Base-by-base conservation (phyloP, 1,140 invertebrate species). In the Drosophila busckii region DNA sequence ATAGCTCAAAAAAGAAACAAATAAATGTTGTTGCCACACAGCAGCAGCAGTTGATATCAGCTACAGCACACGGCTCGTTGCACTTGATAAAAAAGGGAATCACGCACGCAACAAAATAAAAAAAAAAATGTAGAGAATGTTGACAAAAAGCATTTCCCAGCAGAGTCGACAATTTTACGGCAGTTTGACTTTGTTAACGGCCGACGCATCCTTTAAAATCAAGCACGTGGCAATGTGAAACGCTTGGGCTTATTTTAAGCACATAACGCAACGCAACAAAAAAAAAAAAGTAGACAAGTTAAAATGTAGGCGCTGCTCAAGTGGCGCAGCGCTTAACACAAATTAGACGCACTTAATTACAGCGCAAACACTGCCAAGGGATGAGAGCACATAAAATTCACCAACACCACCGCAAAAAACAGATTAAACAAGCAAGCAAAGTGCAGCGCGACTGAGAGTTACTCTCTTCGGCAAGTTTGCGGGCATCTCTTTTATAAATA, bases 291-390 rank as follows among this genome's bases (percentile, higher is more conserved):
- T 29, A 9, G 12, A 38, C 20, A 15, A 31, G 26, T 46, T 25
- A 13, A 26, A 46, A 38, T 34, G 45, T 44, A 45, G 50, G 53
- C 63, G 53, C 49, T 59, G 63, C 63, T 80, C 62, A 78, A 78
- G 71, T 80, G 73, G 68, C 68, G 37, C 73, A 38, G 58, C 73
- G 73, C 73, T 80, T 80, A 69, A 82, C 75, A 75, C 75, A 82
- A 80, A 80, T 80, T 80, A 80, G 75, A 80, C 75, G 75, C 75
- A 82, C 75, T 82, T 80, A 82, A 80, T 80, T 80, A 80, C 75
- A 75, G 65, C 42, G 69, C 75, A 80, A 80, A 80, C 75, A 80
- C 68, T 73, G 54, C 29, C 45, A 48, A 38, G 50, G n/a, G n/a
- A n/a, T n/a, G 45, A 68, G 46, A 54, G 62, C 40, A 45, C 44